Percentiles rank a stretch among this genome's conserved stretches.
phyloP scores from a whole-genome alignment of 1,140 invertebrate genomes.

The Ericerus pela region DNA sequence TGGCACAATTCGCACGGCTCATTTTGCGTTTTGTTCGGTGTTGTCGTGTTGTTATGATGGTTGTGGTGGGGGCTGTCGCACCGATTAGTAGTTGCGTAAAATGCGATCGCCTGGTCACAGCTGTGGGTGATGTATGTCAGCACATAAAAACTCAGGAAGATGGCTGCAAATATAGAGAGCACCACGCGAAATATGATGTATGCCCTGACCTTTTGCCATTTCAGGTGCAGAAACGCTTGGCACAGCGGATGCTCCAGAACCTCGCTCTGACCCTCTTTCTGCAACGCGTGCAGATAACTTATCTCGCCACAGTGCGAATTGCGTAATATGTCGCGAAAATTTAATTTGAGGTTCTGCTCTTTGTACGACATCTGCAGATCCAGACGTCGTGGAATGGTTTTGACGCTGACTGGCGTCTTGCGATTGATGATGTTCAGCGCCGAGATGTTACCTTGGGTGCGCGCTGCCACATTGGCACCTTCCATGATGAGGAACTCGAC shows the following conservation, averaged over 20 bases:
- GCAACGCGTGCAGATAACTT: conserved; percentile 62
- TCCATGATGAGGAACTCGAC: conserved; percentile 65
- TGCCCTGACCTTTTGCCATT: conserved; percentile 78
- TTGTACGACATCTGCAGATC: conserved; percentile 60
- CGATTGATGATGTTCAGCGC: conserved; percentile 64
- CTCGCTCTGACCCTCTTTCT: conserved; percentile 68
- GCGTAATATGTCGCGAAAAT: conserved; percentile 60
- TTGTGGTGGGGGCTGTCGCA: no score
- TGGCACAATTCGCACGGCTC: no score
- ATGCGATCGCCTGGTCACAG: conserved; percentile 56
- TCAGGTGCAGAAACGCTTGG: conserved; percentile 67
- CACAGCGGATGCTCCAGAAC: conserved; percentile 66
- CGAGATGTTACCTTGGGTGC: conserved; percentile 64
- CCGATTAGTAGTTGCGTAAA: no score
- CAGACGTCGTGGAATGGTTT: conserved; percentile 55
- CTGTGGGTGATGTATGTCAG: conserved; percentile 58
- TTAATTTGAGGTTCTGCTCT: conserved; percentile 61
- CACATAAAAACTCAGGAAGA: conserved; percentile 60
- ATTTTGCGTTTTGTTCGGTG: no score
- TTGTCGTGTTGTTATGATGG: no score
- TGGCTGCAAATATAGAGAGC: conserved; percentile 61
- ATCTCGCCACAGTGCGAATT: conserved; percentile 63
- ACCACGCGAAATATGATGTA: conserved; percentile 65
- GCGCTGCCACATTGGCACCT: conserved; percentile 68
- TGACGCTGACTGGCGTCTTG: conserved; percentile 63